These are phyloP conservation scores for Hormaphis cornu DNA, from an alignment of 1,140 invertebrate genomes.

Conservation along the genomic window DNA sequence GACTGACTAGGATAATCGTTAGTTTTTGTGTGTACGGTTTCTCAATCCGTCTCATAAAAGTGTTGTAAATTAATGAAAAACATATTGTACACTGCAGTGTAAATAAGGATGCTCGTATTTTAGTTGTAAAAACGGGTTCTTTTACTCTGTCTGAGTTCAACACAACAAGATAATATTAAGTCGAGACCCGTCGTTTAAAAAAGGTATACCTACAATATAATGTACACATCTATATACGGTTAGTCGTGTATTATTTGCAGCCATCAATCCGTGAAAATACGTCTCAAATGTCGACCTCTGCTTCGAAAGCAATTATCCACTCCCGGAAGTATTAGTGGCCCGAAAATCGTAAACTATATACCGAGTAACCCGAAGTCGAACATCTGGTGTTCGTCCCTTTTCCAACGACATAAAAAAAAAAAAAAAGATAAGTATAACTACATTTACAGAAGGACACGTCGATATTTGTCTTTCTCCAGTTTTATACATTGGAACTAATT, in stretches of 20 bases:
- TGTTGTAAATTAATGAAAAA: too few relatives aligned
- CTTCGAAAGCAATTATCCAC: not conserved
- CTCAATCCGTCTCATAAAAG: too few relatives aligned
- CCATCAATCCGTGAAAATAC: conserved; percentile 10
- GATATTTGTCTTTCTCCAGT: not conserved
- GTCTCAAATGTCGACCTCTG: not conserved
- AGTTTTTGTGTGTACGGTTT: too few relatives aligned
- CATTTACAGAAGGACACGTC: too few relatives aligned
- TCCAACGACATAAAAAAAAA: not conserved
- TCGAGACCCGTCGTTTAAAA: not conserved
- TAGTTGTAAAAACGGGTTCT: not conserved
- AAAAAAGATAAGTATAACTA: too few relatives aligned
- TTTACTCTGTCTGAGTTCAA: not conserved
- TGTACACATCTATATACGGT: not conserved
- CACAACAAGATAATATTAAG: not conserved
- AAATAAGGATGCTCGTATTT: not conserved
- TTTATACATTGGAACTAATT: too few relatives aligned
- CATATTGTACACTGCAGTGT: too few relatives aligned
- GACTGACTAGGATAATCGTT: too few relatives aligned
- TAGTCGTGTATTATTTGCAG: conserved; percentile 8
- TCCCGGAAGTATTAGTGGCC: not conserved
- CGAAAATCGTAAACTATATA: not conserved
- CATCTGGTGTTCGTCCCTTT: not conserved
- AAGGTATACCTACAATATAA: too few relatives aligned
- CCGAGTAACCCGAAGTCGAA: not conserved